A percentile compares a stretch with the other conserved stretches of the same genome.
Evolutionary conservation across 2,113 vertebrate species (phyloP).

Genomic region (Coregonus clupeaformis): DNA sequence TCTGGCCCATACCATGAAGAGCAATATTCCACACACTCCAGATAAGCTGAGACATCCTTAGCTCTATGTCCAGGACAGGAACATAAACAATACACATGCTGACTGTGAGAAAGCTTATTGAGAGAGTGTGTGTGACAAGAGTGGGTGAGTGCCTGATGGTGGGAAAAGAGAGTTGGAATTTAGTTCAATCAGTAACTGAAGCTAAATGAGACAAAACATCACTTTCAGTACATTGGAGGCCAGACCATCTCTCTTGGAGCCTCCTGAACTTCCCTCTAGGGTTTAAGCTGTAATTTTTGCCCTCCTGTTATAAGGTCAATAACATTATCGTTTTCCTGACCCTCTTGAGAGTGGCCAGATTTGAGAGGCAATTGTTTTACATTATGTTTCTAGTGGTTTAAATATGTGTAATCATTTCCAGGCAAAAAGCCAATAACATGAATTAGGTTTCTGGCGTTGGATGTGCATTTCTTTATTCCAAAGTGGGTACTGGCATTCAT

Average conservation of each 20-base stretch:
- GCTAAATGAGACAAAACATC: background rate
- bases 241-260: background rate
- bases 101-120: too few species aligned
- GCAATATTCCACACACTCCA: background rate
- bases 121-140: slow-evolving; percentile 1
- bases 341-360: background rate
- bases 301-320: slow-evolving; percentile 12
- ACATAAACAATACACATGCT: slow-evolving; percentile 29
- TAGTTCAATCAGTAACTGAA: background rate
- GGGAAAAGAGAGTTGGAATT: too few species aligned
- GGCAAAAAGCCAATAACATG: slow-evolving; percentile 22
- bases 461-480: slow-evolving; percentile 13
- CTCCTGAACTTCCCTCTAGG: background rate
- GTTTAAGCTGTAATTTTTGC: background rate
- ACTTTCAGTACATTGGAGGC: background rate
- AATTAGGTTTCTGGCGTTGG: slow-evolving; percentile 29
- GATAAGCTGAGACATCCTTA: slow-evolving; percentile 22
- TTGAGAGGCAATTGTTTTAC: slow-evolving; percentile 43
- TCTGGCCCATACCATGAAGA: background rate
- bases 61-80: slow-evolving; percentile 29
- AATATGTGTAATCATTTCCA: slow-evolving; percentile 48
- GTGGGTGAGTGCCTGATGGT: background rate
- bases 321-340: slow-evolving; percentile 2
- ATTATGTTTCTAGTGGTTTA: slow-evolving; percentile 27
- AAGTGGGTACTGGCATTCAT: slow-evolving; percentile 2